A percentile compares a stretch with the other conserved stretches of the same genome.
Evolutionary conservation across 2,888 invertebrate species (phyloP).

Genomic region (Myopa tessellatipennis): DNA sequence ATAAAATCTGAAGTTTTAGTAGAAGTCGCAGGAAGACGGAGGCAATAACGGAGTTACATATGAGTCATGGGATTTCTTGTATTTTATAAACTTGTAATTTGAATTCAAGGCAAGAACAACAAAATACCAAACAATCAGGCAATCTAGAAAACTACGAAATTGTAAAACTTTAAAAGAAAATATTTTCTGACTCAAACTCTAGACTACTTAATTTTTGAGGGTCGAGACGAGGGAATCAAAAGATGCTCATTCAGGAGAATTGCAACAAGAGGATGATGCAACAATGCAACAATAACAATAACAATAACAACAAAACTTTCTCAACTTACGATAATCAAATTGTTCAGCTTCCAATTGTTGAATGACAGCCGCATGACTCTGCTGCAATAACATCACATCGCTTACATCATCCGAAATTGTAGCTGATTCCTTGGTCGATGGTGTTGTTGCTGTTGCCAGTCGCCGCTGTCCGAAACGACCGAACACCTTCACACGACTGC

Average conservation of each 20-base stretch:
- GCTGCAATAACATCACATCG: conserved; percentile 45
- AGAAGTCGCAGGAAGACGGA: too few relatives aligned
- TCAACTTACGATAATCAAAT: conserved; percentile 65
- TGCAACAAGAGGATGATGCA: neutral
- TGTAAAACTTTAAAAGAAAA: neutral
- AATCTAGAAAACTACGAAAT: conserved; percentile 22
- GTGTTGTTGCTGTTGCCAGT: conserved; percentile 46
- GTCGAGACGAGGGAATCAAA: too few relatives aligned
- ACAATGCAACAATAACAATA: conserved; percentile 25
- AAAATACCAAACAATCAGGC: neutral
- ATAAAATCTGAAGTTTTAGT: too few relatives aligned
- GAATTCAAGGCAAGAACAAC: neutral
- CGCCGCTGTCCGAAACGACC: conserved; percentile 62
- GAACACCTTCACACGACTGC: conserved; percentile 61
- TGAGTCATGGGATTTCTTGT: too few relatives aligned
- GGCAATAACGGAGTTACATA: too few relatives aligned
- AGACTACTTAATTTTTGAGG: neutral
- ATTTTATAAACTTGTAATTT: neutral
- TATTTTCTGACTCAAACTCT: neutral
- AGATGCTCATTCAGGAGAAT: too few relatives aligned
- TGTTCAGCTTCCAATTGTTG: conserved; percentile 60
- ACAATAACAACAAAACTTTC: conserved; percentile 38
- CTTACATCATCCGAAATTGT: conserved; percentile 42
- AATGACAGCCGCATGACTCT: conserved; percentile 49
- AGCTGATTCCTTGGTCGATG: conserved; percentile 35